phyloP scores from a whole-genome alignment of 1,140 invertebrate species.

The Tetramorium simillimum region DNA sequence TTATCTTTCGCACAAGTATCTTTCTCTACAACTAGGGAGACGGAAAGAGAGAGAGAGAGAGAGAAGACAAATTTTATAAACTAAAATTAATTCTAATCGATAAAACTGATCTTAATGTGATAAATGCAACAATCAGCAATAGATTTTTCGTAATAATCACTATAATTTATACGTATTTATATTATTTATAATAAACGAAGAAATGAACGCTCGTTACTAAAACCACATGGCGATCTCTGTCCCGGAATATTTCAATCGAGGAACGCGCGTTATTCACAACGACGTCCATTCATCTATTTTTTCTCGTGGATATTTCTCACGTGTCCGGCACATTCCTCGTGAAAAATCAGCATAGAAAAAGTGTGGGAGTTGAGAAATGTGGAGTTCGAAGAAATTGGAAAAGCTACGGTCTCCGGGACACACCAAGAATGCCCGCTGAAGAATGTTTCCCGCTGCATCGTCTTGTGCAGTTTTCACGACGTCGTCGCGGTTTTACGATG shows the following conservation, averaged over 20 bases:
- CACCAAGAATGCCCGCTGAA: constrained; percentile 13
- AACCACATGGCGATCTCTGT: background rate
- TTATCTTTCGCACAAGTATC: background rate
- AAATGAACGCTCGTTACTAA: background rate
- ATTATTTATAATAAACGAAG: background rate
- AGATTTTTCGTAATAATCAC: background rate
- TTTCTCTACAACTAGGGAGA: background rate
- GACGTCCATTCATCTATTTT: background rate
- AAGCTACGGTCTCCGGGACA: background rate
- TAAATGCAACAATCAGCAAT: background rate
- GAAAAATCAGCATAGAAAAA: constrained; percentile 25
- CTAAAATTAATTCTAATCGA: background rate
- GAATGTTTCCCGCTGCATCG: constrained; percentile 33
- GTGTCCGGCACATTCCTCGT: constrained; percentile 26
- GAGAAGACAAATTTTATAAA: background rate
- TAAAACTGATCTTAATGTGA: background rate
- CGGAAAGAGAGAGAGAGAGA: background rate
- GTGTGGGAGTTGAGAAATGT: constrained; percentile 22
- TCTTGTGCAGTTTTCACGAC: constrained; percentile 47
- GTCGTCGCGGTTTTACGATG: constrained; percentile 50
- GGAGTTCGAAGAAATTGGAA: constrained; percentile 51
- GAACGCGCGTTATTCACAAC: background rate
- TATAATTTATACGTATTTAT: background rate
- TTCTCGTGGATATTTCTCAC: constrained; percentile 32
- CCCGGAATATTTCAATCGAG: background rate